A percentile compares a stretch with the other conserved stretches of the same genome.
These are phyloP conservation scores for Callyntrura guangdongensis DNA, from an alignment of 2,888 invertebrate species.

Conservation along the genomic window DNA sequence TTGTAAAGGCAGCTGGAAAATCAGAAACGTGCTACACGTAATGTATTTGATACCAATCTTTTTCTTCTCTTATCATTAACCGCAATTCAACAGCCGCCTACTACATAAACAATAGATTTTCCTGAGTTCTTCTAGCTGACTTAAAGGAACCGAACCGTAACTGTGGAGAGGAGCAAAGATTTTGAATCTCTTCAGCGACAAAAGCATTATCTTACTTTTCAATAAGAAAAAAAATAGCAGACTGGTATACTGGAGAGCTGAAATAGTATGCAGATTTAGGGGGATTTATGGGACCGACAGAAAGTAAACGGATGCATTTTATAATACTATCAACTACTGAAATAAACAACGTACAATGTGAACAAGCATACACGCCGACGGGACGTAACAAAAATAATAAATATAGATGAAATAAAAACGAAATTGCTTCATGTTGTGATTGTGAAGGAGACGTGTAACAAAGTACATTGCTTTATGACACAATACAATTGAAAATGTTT, in stretches of 20 bases:
- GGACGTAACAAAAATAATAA: neutral
- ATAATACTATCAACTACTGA: slow-evolving; percentile 25
- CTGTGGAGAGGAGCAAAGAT: neutral
- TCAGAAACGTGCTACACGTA: neutral
- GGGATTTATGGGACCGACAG: slow-evolving; percentile 48
- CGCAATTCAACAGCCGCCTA: slow-evolving; percentile 8
- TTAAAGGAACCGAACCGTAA: neutral
- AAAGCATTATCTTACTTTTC: slow-evolving; percentile 29
- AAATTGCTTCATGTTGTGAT: neutral
- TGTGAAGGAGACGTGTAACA: neutral
- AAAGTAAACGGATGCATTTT: slow-evolving; percentile 51
- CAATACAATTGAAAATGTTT: slow-evolving; percentile 45
- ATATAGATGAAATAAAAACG: slow-evolving; percentile 35
- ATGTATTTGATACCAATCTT: neutral
- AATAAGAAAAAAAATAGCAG: slow-evolving; percentile 44
- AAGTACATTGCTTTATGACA: neutral
- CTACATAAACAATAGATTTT: neutral
- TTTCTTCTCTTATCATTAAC: neutral
- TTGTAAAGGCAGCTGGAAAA: neutral
- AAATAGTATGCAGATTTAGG: slow-evolving; percentile 52
- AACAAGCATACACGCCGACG: neutral
- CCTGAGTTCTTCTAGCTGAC: neutral
- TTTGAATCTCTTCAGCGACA: neutral
- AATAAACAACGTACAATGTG: neutral
- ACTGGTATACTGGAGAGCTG: neutral